Evolutionary conservation across 1,140 invertebrate species (phyloP), one percentile per base, ranked within the genome.

Genomic region (Drosophila truncata): DNA sequence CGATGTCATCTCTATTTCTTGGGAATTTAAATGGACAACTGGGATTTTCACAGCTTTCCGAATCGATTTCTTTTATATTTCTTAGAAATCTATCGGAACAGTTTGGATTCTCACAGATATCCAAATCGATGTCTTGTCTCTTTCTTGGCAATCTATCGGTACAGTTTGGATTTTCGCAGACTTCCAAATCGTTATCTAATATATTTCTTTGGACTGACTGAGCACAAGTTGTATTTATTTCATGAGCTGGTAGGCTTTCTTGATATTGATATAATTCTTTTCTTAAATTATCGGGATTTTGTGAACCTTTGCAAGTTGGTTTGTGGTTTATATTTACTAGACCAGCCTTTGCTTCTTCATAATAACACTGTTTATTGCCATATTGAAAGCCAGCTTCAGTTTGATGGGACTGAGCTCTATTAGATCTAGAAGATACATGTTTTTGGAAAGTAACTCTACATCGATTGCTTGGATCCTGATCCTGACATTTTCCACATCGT

Each of bases 401-500:
- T 39, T 20, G n/a, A 29, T 13, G 7, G n/a, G 13, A 3, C 13
- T 16, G 18, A 20, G n/a, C 9, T n/a, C 14, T 16, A 11, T 3
- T 11, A 2, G 2, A 7, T n/a, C 3, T 18, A 1, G 3, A 11
- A 61, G 20, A 49, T 0, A 4, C 8, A 37, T 35, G 10, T 9
- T 62, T 3, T 37, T 55, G n/a, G 33, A 58, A 63, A 3, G n/a
- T 25, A n/a, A 57, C 33, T 25, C 23, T 35, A 10, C 20, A 11
- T 25, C 16, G 6, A 25, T 33, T 61, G 23, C 2, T 18, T 13
- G 8, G 6, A 10, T 47, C 25, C 18, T 25, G 37, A 13, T 11
- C 8, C 5, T 8, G 23, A 27, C 1, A 14, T 9, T 41, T 60
- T 6, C 11, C 29, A 31, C n/a, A 61, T 25, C 10, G 13, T 6